These are phyloP conservation scores for Andrena chrysosceles DNA, from an alignment of 2,888 invertebrate genomes.

Conservation along the genomic window DNA sequence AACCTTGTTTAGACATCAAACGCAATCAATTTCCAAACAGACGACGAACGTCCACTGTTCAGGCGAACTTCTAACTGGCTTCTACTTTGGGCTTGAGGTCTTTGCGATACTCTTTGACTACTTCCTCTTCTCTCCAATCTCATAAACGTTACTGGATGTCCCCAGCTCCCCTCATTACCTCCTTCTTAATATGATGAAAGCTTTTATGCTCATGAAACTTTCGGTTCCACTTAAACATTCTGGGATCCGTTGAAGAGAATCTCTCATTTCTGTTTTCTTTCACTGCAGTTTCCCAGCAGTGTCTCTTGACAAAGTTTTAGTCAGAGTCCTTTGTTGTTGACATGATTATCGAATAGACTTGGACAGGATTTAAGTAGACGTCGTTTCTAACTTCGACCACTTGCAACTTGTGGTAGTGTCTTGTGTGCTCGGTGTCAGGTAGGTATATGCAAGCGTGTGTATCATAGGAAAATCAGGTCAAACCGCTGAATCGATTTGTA, in stretches of 20 bases:
- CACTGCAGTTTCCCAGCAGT: too few relatives aligned
- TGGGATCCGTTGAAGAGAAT: not conserved
- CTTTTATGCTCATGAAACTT: not conserved
- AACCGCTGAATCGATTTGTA: conserved; percentile 45
- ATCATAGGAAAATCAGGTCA: conserved; percentile 39
- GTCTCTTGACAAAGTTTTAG: not conserved
- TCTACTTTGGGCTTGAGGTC: not conserved
- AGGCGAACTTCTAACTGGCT: not conserved
- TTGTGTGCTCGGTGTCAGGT: not conserved
- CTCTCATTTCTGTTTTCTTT: not conserved
- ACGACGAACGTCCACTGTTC: not conserved
- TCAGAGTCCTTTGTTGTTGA: not conserved
- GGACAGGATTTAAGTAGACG: conserved; percentile 14
- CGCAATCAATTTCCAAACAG: conserved; percentile 40
- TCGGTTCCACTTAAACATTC: not conserved
- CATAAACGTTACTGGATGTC: not conserved
- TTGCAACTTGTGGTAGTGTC: not conserved
- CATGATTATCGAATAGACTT: not conserved
- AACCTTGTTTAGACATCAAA: conserved; percentile 43
- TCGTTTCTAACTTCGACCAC: conserved; percentile 7
- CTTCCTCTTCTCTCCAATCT: not conserved
- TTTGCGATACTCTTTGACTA: not conserved
- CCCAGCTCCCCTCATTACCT: not conserved
- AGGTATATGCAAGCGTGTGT: not conserved
- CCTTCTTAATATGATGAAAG: not conserved